Evolutionary conservation across 2,113 vertebrate species (phyloP).

Genomic region (Mirza zaza): DNA sequence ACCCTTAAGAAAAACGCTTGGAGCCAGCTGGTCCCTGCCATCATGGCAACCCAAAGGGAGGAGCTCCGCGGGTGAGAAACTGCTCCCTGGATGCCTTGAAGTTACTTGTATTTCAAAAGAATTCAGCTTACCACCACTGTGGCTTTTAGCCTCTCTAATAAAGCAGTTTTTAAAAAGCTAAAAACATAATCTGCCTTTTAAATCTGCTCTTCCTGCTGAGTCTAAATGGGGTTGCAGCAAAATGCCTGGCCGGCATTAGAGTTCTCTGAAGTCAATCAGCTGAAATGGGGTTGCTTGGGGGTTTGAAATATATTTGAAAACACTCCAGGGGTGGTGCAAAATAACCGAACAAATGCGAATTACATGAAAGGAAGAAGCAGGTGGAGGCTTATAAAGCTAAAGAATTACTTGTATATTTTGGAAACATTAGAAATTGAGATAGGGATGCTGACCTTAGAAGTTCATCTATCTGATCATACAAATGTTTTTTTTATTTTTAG

Average conservation of each 20-base stretch:
- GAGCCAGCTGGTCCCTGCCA: slow-evolving; percentile 62
- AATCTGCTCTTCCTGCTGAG: slow-evolving; percentile 78
- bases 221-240: slow-evolving; percentile 75
- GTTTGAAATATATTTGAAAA: slow-evolving; percentile 76
- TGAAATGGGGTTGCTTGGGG: slow-evolving; percentile 72
- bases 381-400: slow-evolving; percentile 48
- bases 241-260: slow-evolving; percentile 62
- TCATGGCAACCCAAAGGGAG: slow-evolving; percentile 62
- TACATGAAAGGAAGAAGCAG: slow-evolving; percentile 64
- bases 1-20: slow-evolving; percentile 61
- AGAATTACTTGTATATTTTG: slow-evolving; percentile 53
- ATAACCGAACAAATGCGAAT: slow-evolving; percentile 71
- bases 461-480: slow-evolving; percentile 30
- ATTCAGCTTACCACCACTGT: slow-evolving; percentile 71
- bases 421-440: slow-evolving; percentile 62
- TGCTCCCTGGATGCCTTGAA: slow-evolving; percentile 51
- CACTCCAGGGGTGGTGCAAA: slow-evolving; percentile 69
- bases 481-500: slow-evolving; percentile 5
- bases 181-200: slow-evolving; percentile 80
- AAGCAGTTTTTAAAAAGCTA: slow-evolving; percentile 79
- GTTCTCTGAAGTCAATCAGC: slow-evolving; percentile 67
- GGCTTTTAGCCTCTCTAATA: slow-evolving; percentile 79
- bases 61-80: slow-evolving; percentile 35
- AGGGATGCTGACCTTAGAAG: slow-evolving; percentile 35
- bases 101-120: slow-evolving; percentile 75